Percentiles rank a stretch among this genome's conserved stretches.
Conservation (phyloP, 2,888 invertebrate genomes). For the Nomada hirtipes region DNA sequence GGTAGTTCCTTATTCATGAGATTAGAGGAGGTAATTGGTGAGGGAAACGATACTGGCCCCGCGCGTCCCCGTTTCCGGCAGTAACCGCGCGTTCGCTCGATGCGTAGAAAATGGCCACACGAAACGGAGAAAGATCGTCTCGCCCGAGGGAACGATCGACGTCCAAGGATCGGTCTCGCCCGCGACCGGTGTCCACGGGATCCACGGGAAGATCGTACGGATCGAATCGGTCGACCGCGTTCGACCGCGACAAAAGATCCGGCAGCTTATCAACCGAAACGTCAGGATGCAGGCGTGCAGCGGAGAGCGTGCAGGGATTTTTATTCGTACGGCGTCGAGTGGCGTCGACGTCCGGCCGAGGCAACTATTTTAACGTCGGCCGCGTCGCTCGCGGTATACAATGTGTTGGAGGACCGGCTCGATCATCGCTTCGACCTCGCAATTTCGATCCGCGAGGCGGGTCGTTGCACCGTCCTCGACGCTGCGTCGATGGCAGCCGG, state of each 20-base stretch:
- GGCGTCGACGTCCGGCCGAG: constrained; percentile 60
- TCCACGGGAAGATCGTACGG: constrained; percentile 17
- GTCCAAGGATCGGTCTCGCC: not conserved
- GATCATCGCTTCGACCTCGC: constrained; percentile 72
- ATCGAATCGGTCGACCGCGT: constrained; percentile 16
- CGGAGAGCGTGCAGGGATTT: constrained; percentile 36
- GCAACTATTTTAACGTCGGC: constrained; percentile 62
- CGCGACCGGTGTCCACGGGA: not conserved
- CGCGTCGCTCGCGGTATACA: constrained; percentile 57
- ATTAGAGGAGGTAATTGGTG: constrained; percentile 63
- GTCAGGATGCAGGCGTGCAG: constrained; percentile 6
- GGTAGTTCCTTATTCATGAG: constrained; percentile 64
- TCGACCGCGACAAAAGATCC: constrained; percentile 41
- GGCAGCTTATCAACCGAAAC: constrained; percentile 49
- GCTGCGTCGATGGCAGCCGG: constrained; percentile 67
- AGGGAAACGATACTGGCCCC: constrained; percentile 44
- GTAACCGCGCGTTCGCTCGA: constrained; percentile 11
- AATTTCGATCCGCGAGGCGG: constrained; percentile 71
- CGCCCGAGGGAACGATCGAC: not conserved
- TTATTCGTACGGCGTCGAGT: constrained; percentile 56
- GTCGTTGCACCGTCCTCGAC: constrained; percentile 70
- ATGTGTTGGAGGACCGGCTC: constrained; percentile 61
- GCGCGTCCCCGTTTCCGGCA: constrained; percentile 48
- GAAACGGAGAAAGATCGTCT: constrained; percentile 30
- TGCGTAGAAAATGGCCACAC: constrained; percentile 42